Evolutionary conservation across 2,113 vertebrate genomes (phyloP).

Genomic region (Albula goreensis): DNA sequence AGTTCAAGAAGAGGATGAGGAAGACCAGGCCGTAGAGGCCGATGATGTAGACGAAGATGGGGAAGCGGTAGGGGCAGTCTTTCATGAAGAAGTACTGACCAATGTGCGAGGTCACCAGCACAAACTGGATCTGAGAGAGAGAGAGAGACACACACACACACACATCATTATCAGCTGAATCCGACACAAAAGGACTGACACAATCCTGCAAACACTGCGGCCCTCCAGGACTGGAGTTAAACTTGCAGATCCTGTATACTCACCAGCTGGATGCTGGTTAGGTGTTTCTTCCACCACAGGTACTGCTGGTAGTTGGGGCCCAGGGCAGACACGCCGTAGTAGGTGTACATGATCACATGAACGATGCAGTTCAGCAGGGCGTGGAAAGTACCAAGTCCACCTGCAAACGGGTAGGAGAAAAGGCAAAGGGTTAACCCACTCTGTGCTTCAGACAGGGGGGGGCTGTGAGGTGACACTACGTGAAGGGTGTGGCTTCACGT

Average conservation of each 20-base stretch:
- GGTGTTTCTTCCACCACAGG: constrained; percentile 97
- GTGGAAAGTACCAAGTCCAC: constrained; percentile 95
- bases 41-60: constrained; percentile 91
- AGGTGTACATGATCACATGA: constrained; percentile 93
- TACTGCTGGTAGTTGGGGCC: constrained; percentile 89
- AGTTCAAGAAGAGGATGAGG: constrained; percentile 91
- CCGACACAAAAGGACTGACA: constrained; percentile 59
- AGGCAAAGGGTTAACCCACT: not conserved
- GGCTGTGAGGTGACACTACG: too few species aligned
- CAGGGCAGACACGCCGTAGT: constrained; percentile 89
- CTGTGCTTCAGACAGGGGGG: not conserved
- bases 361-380: constrained; percentile 88
- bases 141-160: not conserved
- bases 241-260: constrained; percentile 45
- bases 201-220: not conserved
- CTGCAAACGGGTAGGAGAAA: constrained; percentile 53
- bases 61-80: constrained; percentile 88
- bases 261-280: constrained; percentile 93
- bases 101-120: constrained; percentile 82
- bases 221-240: not conserved
- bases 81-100: constrained; percentile 89
- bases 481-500: too few species aligned
- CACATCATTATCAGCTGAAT: constrained; percentile 74
- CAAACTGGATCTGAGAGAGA: constrained; percentile 85
- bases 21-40: constrained; percentile 82